phyloP scores from a whole-genome alignment of 2,797 vertebrate genomes.

The Anguilla anguilla region DNA sequence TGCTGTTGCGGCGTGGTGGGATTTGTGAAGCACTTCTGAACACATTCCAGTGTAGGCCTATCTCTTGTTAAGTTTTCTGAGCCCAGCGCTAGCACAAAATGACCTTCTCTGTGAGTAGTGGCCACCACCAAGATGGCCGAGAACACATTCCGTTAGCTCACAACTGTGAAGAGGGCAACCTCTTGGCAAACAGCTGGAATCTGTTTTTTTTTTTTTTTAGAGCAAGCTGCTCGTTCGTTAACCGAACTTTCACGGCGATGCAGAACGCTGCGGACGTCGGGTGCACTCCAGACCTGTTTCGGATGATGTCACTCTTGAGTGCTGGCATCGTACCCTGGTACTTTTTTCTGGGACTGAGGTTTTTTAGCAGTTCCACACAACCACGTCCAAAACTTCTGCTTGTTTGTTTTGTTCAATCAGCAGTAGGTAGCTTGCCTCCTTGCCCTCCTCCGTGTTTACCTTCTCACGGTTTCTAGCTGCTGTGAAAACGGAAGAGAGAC shows the following conservation, averaged over 20 bases:
- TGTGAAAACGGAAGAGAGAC: background rate
- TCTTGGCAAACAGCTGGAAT: background rate
- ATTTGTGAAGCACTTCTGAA: background rate
- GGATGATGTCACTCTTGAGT: background rate
- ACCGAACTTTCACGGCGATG: background rate
- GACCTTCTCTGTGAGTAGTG: background rate
- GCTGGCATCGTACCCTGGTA: background rate
- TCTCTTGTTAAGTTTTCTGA: background rate
- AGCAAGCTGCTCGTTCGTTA: background rate
- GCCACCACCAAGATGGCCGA: background rate
- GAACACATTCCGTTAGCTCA: background rate
- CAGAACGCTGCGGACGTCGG: background rate
- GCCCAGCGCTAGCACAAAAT: background rate
- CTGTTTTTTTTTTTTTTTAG: background rate
- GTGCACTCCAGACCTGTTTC: background rate
- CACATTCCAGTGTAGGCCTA: background rate
- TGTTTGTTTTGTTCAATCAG: background rate
- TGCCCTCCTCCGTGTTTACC: background rate
- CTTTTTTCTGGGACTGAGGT: background rate
- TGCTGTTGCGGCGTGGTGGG: background rate
- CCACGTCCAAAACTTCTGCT: background rate
- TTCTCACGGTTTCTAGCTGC: background rate
- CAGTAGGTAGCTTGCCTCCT: background rate
- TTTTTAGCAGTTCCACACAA: background rate
- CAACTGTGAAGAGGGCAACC: background rate